phyloP scores from a whole-genome alignment of 2,113 vertebrate species.

The Chamaetylas fuelleborni region DNA sequence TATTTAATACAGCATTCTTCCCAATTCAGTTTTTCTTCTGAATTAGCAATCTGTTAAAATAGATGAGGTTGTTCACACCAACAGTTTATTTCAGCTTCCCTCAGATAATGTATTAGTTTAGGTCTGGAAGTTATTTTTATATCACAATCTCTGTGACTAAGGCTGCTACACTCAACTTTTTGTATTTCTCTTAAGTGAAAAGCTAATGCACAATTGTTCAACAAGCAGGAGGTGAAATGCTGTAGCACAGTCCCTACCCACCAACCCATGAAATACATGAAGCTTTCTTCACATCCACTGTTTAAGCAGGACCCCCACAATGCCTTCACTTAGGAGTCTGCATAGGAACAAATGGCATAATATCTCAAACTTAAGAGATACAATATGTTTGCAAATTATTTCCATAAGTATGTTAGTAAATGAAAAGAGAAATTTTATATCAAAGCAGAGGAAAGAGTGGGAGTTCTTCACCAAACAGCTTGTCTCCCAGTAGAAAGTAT shows the following conservation, averaged over 20 bases:
- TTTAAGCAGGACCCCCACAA: constrained; percentile 47
- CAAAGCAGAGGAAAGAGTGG: constrained; percentile 56
- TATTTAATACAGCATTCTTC: neutral
- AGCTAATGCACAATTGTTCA: neutral
- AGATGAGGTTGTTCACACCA: neutral
- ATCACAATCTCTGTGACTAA: neutral
- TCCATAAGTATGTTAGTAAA: constrained; percentile 43
- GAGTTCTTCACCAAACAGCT: constrained; percentile 31
- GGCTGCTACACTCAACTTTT: neutral
- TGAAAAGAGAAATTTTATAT: neutral
- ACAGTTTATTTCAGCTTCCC: neutral
- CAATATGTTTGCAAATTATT: constrained; percentile 61
- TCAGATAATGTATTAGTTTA: neutral
- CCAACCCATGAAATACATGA: neutral
- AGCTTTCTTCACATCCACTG: constrained; percentile 28
- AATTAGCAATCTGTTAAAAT: neutral
- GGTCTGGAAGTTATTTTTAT: neutral
- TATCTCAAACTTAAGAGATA: constrained; percentile 45
- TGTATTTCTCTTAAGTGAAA: neutral
- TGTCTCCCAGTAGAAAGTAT: constrained; percentile 26
- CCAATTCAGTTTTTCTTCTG: neutral
- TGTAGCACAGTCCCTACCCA: neutral
- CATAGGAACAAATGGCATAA: constrained; percentile 31
- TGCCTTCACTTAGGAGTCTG: neutral
- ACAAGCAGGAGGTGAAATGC: neutral